Conservation (phyloP, 2,888 invertebrate species). For the Clepsis dumicolana region DNA sequence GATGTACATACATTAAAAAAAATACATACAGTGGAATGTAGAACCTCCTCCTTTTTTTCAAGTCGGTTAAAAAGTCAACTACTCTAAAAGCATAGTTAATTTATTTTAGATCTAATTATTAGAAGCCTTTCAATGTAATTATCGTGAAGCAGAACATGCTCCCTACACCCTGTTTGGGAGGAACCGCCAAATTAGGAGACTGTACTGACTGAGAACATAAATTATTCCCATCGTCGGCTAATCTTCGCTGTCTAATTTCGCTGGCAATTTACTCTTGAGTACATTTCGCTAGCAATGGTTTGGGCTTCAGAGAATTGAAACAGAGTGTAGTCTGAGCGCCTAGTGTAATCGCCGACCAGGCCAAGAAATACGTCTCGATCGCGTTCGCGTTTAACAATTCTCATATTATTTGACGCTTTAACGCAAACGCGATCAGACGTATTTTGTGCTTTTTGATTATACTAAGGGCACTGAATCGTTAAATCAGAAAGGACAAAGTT, state of each 20-base stretch:
- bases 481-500: not conserved
- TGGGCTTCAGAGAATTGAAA: slow-evolving; percentile 4
- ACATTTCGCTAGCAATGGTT: slow-evolving; percentile 15
- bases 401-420: too few species aligned
- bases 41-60: too few species aligned
- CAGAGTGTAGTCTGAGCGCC: too few species aligned
- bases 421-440: too few species aligned
- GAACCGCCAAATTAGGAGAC: slow-evolving; percentile 18
- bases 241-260: slow-evolving; percentile 30
- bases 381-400: too few species aligned
- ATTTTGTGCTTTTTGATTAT: too few species aligned
- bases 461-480: not conserved
- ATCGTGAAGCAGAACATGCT: slow-evolving; percentile 3
- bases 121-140: slow-evolving; percentile 24
- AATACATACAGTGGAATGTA: too few species aligned
- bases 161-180: slow-evolving; percentile 4
- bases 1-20: too few species aligned
- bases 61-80: not conserved
- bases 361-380: too few species aligned
- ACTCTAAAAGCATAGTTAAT: slow-evolving; percentile 7
- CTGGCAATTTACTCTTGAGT: slow-evolving; percentile 23
- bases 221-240: slow-evolving; percentile 28
- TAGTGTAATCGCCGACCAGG: too few species aligned
- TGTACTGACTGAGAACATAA: slow-evolving; percentile 22
- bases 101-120: slow-evolving; percentile 20